These are phyloP conservation scores for Chrysaora quinquecirrha DNA, from an alignment of 30 jellyfish, hydroid and myxozoan species.

Conservation along the genomic window DNA sequence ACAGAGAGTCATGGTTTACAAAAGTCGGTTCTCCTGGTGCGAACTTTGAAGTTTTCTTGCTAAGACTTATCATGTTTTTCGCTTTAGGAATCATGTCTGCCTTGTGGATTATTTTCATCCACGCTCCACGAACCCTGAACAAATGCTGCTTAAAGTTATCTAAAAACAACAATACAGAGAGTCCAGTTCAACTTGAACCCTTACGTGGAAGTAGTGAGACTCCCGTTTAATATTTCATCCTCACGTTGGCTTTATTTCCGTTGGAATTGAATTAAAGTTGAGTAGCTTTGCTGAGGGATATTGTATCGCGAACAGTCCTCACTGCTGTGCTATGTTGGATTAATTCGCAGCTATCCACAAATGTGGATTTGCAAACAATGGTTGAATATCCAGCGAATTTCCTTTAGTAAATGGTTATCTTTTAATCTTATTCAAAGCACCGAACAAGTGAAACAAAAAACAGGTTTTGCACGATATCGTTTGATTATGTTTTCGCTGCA, in stretches of 20 bases:
- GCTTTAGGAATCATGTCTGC: constrained; percentile 85
- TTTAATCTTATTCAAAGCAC: constrained; percentile 4
- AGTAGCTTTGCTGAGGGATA: too few relatives aligned
- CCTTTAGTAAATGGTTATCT: constrained; percentile 9
- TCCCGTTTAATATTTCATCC: constrained; percentile 51
- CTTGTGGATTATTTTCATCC: constrained; percentile 82
- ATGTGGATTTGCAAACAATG: constrained; percentile 19
- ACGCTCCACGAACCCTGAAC: constrained; percentile 72
- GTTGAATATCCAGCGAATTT: constrained; percentile 12
- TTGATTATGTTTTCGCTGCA: not conserved
- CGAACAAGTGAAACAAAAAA: not conserved
- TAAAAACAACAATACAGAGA: constrained; percentile 30
- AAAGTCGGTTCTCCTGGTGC: constrained; percentile 92
- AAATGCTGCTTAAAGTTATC: constrained; percentile 17
- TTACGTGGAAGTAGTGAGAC: constrained; percentile 66
- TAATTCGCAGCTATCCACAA: constrained; percentile 11
- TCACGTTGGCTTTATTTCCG: too few relatives aligned
- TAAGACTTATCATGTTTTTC: constrained; percentile 80
- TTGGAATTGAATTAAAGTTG: too few relatives aligned
- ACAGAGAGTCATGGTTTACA: constrained; percentile 86
- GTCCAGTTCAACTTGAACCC: constrained; percentile 73
- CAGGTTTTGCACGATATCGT: not conserved
- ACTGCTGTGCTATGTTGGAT: constrained; percentile 17
- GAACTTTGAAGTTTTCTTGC: constrained; percentile 86
- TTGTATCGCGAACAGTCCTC: too few relatives aligned